These are phyloP conservation scores for Eurytoma californica DNA, from an alignment of 2,888 invertebrate species.

Conservation along the genomic window DNA sequence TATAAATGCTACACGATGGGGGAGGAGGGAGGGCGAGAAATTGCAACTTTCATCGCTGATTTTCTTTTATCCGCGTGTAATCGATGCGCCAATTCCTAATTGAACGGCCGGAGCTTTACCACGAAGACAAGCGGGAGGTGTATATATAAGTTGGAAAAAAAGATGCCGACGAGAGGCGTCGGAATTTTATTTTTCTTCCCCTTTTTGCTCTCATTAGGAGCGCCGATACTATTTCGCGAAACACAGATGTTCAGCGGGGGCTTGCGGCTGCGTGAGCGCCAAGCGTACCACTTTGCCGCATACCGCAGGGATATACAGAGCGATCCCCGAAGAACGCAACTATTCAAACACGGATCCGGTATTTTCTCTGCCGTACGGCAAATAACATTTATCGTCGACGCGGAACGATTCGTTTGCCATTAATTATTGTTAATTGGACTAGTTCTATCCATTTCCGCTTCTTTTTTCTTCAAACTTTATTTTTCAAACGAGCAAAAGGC, in stretches of 20 bases:
- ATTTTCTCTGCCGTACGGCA: too few relatives aligned
- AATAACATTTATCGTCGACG: too few relatives aligned
- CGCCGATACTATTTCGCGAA: background rate
- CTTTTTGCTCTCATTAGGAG: too few relatives aligned
- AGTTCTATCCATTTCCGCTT: too few relatives aligned
- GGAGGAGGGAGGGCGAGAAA: slow-evolving; percentile 11
- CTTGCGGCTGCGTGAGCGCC: slow-evolving; percentile 9
- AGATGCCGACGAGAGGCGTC: too few relatives aligned
- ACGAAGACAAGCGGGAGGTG: background rate
- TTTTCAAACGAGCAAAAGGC: too few relatives aligned
- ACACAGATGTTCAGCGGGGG: background rate
- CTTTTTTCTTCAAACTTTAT: too few relatives aligned
- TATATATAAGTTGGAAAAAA: background rate
- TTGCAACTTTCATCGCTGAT: slow-evolving; percentile 44
- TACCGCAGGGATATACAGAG: too few relatives aligned
- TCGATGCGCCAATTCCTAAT: slow-evolving; percentile 7
- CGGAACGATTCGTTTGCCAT: too few relatives aligned
- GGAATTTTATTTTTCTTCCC: too few relatives aligned
- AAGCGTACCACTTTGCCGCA: background rate
- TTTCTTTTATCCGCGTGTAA: slow-evolving; percentile 6
- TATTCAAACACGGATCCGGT: background rate
- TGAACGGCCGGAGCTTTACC: background rate
- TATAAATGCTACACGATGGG: slow-evolving; percentile 49
- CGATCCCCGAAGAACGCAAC: background rate
- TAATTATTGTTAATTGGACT: too few relatives aligned